These are phyloP conservation scores for Oreocharis arfaki DNA, from an alignment of 2,113 vertebrate genomes.

Conservation along the genomic window DNA sequence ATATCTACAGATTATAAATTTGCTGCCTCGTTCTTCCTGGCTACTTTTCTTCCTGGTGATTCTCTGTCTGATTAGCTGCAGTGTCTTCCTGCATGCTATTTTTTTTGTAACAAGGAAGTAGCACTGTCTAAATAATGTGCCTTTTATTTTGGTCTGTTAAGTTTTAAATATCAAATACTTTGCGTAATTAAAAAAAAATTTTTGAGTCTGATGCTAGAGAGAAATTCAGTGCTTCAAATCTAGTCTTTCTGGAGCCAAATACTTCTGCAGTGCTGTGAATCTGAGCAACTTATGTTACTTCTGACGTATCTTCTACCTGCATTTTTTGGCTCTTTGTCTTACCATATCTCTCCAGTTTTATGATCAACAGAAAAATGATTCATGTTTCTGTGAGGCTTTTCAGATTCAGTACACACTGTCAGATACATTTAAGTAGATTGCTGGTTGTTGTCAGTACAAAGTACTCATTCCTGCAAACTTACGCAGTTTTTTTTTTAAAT, in stretches of 20 bases:
- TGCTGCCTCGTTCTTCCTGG: background rate
- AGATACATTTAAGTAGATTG: background rate
- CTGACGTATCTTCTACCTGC: background rate
- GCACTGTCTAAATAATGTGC: background rate
- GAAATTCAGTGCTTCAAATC: background rate
- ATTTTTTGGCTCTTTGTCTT: background rate
- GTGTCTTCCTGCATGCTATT: background rate
- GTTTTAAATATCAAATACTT: background rate
- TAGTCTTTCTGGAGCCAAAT: background rate
- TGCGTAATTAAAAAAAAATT: background rate
- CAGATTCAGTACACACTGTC: background rate
- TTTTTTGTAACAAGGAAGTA: background rate
- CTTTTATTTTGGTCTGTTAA: background rate
- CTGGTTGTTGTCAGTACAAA: background rate
- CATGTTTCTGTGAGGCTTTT: background rate
- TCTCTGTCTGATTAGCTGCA: background rate
- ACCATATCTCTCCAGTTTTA: background rate
- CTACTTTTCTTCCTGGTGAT: background rate
- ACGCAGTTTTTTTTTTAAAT: background rate
- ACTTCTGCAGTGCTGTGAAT: background rate
- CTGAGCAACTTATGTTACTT: background rate
- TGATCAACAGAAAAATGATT: background rate
- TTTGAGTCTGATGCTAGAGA: background rate
- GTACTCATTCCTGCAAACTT: background rate
- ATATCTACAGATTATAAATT: background rate